Evolutionary conservation across 2,113 vertebrate genomes (phyloP), one percentile per base, ranked within the genome.

Genomic region (Oceanodroma tethys): DNA sequence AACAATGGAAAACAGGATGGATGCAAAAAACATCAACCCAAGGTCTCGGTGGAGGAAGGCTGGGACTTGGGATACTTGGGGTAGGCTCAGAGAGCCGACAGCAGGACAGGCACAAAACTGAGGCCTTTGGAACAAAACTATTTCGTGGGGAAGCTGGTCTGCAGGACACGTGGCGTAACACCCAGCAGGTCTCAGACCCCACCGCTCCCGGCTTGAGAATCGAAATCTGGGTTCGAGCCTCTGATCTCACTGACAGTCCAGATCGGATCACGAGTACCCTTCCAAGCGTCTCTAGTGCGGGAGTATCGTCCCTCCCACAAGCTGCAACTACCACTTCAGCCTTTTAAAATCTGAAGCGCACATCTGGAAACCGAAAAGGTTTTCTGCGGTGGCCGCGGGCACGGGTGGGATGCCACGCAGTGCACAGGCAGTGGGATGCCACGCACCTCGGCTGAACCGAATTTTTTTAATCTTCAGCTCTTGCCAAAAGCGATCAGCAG

Each of bases 101-200:
- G 26, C 16, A 65, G 50, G 29, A 86, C 6, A 6, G 27, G 38
- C 52, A 73, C 66, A 38, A 38, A 65, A 4, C 29, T 17, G 27
- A 6, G 26, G 26, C 30, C 42, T 65, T 36, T 23, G 43, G 48
- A 36, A 71, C 20, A 43, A 23, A 40, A 34, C 20, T 38, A 4
- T 30, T 60, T 29, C 29, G 27, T 26, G 29, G 55, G 40, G 45
- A 58, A 87, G 43, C 16, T 15, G 27, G 32, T 22, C 32, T 50
- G 58, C 55, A 71, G 56, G 15, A n/a, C 1, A 1, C 0, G 0
- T 17, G 20, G 27, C 4, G 11, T 26, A 52, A 52, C 5, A 2
- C 22, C 38, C 55, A 52, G 62, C 11, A 20, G 63, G 55, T 71
- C 62, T 55, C 67, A n/a, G 60, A 85, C 18, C 48, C 22, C 47